Evolutionary conservation across 2,113 vertebrate genomes (phyloP).

Genomic region (Oncorhynchus clarkii): DNA sequence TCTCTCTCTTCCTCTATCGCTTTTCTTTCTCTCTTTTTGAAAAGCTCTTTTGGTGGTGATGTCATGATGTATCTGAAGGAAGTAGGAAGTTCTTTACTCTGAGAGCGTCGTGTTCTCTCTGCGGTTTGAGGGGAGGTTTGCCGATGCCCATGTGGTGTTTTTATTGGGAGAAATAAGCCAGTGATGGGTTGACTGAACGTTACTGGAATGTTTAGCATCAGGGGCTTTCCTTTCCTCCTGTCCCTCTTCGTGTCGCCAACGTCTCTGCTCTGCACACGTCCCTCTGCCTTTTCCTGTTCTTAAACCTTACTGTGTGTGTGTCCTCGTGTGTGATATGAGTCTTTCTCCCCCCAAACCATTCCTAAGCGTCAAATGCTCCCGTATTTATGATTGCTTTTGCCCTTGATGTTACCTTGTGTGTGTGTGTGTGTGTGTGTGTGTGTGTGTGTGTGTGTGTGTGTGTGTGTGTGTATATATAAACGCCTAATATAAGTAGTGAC

Average conservation of each 20-base stretch:
- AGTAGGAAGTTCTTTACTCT: constrained; percentile 9
- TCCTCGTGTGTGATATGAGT: neutral
- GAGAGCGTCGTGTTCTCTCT: neutral
- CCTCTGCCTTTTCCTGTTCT: neutral
- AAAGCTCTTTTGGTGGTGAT: constrained; percentile 15
- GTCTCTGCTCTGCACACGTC: neutral
- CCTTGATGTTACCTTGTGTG: neutral
- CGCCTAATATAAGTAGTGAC: neutral
- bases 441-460: neutral
- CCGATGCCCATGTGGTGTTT: neutral
- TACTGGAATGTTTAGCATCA: neutral
- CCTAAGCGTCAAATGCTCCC: neutral
- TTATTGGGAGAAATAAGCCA: neutral
- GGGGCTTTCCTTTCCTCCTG: neutral
- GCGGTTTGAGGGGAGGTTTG: neutral
- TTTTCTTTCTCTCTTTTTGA: constrained; percentile 3
- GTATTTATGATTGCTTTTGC: neutral
- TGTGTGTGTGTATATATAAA: neutral
- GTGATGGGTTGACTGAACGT: neutral
- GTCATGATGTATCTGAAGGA: constrained; percentile 16
- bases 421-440: neutral
- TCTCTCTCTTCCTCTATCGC: constrained; percentile 2
- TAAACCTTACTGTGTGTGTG: neutral
- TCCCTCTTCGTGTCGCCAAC: too few species aligned
- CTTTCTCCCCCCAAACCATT: neutral